A percentile compares a stretch with the other conserved stretches of the same genome.
Conservation (phyloP, 2,888 invertebrate genomes). For the Digitonthophagus gazella region DNA sequence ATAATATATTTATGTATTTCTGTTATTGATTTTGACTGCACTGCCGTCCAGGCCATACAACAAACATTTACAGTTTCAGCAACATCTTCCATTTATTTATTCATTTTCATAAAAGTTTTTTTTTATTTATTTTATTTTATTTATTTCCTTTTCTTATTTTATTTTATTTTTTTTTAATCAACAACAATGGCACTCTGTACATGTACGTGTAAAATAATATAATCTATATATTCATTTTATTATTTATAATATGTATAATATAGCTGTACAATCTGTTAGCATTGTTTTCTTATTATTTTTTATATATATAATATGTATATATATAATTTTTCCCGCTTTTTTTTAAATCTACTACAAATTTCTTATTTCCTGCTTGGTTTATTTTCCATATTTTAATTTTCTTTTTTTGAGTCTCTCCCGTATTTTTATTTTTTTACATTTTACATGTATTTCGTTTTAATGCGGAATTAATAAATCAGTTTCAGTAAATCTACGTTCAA, state of each 20-base stretch:
- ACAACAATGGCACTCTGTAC: not conserved
- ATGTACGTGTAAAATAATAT: not conserved
- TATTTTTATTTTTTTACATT: no score
- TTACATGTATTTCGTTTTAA: not conserved
- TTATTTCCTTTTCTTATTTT: not conserved
- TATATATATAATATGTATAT: not conserved
- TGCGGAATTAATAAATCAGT: not conserved
- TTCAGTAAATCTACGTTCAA: constrained; percentile 35
- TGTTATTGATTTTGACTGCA: not conserved
- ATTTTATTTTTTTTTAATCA: not conserved
- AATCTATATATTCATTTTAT: not conserved
- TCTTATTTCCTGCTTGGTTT: not conserved
- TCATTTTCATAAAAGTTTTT: not conserved
- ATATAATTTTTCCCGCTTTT: not conserved
- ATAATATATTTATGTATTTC: not conserved
- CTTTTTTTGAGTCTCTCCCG: no score
- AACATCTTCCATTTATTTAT: not conserved
- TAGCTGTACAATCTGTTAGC: not conserved
- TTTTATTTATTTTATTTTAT: not conserved
- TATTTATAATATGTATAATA: not conserved
- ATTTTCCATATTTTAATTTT: no score
- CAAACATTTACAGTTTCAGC: not conserved
- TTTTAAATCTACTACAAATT: not conserved
- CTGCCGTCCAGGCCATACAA: not conserved
- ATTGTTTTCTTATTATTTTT: not conserved